Percentiles rank a stretch among this genome's conserved stretches.
phyloP scores from a whole-genome alignment of 2,888 invertebrate genomes.

The Choristoneura rosaceana region DNA sequence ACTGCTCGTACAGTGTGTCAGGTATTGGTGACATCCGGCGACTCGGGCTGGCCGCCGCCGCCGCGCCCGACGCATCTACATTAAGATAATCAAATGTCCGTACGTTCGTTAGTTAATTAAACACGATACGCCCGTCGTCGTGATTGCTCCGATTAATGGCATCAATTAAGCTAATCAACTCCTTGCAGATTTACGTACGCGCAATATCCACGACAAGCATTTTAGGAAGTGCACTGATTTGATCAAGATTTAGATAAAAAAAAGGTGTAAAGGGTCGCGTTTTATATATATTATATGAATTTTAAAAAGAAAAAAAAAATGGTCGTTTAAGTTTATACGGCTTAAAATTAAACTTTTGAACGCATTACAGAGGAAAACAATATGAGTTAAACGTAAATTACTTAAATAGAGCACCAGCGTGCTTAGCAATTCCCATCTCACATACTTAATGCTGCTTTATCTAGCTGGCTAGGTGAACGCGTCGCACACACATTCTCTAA shows the following conservation, averaged over 20 bases:
- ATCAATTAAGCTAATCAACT: slow-evolving; percentile 81
- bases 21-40: slow-evolving; percentile 43
- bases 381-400: slow-evolving; percentile 3
- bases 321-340: not conserved
- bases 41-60: slow-evolving; percentile 49
- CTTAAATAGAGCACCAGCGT: slow-evolving; percentile 42
- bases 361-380: not conserved
- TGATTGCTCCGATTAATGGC: slow-evolving; percentile 77
- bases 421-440: slow-evolving; percentile 64
- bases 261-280: not conserved
- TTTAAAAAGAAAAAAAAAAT: not conserved
- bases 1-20: slow-evolving; percentile 7
- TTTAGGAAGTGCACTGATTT: slow-evolving; percentile 31
- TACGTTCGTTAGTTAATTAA: slow-evolving; percentile 83
- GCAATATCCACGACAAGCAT: slow-evolving; percentile 43
- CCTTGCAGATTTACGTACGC: slow-evolving; percentile 73
- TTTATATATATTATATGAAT: not conserved
- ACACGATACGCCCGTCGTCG: slow-evolving; percentile 76
- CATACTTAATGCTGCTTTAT: slow-evolving; percentile 67
- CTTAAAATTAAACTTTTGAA: not conserved
- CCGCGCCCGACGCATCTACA: slow-evolving; percentile 63
- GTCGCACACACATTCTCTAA: slow-evolving; percentile 70
- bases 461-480: slow-evolving; percentile 59
- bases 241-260: slow-evolving; percentile 6
- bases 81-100: slow-evolving; percentile 77